These are phyloP conservation scores for Cliona cf. orientalis DNA, from an alignment of 37 sponge, comb jelly and placozoan genomes.

Conservation along the genomic window DNA sequence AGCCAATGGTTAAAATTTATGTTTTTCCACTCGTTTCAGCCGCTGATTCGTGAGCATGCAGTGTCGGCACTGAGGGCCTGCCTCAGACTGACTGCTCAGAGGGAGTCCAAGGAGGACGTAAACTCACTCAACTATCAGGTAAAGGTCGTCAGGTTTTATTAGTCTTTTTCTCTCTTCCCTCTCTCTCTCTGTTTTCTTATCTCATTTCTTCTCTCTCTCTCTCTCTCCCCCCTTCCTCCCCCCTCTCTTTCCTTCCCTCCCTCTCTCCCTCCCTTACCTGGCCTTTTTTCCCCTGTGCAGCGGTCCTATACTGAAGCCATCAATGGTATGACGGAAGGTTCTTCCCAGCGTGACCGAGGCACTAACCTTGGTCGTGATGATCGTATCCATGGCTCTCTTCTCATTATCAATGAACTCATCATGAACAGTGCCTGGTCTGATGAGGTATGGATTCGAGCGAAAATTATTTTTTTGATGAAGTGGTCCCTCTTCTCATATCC, in stretches of 20 bases:
- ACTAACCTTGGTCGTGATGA: constrained; percentile 68
- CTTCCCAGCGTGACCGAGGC: constrained; percentile 33
- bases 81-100: constrained; percentile 80
- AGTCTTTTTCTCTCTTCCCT: neutral
- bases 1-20: neutral
- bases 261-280: neutral
- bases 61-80: constrained; percentile 91
- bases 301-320: constrained; percentile 78
- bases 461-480: too few species aligned
- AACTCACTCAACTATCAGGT: constrained; percentile 58
- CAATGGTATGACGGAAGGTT: constrained; percentile 57
- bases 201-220: neutral
- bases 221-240: neutral
- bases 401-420: constrained; percentile 88
- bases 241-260: neutral
- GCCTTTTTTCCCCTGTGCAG: constrained; percentile 3
- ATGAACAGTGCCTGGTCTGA: constrained; percentile 70
- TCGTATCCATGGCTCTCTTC: constrained; percentile 82
- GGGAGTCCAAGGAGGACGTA: constrained; percentile 83
- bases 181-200: neutral
- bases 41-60: constrained; percentile 83
- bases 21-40: constrained; percentile 19
- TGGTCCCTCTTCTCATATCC: too few species aligned
- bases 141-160: neutral
- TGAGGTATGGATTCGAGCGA: too few species aligned